Evolutionary conservation across 2,113 vertebrate species (phyloP).

Genomic region (Trogon surrucura): DNA sequence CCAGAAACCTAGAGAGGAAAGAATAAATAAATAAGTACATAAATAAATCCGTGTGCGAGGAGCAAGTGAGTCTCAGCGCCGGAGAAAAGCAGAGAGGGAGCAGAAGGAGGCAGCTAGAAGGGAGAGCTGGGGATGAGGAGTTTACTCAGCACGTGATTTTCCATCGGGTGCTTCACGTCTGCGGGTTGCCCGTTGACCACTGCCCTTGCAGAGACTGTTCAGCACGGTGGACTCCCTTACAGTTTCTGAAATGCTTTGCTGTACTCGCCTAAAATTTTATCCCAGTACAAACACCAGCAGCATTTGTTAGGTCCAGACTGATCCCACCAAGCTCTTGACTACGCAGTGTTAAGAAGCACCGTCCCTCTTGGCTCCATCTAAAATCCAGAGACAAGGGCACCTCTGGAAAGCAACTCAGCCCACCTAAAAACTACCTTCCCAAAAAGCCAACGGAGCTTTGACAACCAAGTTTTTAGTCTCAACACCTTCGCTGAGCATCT

Average conservation of each 20-base stretch:
- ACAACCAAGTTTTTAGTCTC: neutral
- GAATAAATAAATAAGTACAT: fast-evolving
- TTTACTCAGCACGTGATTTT: neutral
- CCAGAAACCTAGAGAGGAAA: conserved; percentile 81
- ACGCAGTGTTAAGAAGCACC: fast-evolving
- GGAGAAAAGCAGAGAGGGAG: neutral
- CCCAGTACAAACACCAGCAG: neutral
- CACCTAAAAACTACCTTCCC: neutral
- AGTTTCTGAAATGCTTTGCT: neutral
- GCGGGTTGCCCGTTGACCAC: fast-evolving
- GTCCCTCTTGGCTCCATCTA: neutral
- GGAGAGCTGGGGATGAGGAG: neutral
- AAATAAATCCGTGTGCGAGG: fast-evolving
- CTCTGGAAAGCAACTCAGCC: neutral
- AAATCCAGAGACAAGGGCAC: neutral
- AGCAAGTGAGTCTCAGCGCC: neutral
- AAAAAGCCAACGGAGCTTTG: fast-evolving
- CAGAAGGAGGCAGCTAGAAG: fast-evolving
- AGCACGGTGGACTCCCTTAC: neutral
- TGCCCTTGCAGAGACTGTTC: neutral
- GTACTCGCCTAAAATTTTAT: neutral
- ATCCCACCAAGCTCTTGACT: neutral
- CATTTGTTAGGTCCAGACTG: neutral
- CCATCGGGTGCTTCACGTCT: neutral
- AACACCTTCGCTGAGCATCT: neutral